Base-by-base conservation (phyloP, 2,113 vertebrate genomes). In the Peromyscus leucopus region DNA sequence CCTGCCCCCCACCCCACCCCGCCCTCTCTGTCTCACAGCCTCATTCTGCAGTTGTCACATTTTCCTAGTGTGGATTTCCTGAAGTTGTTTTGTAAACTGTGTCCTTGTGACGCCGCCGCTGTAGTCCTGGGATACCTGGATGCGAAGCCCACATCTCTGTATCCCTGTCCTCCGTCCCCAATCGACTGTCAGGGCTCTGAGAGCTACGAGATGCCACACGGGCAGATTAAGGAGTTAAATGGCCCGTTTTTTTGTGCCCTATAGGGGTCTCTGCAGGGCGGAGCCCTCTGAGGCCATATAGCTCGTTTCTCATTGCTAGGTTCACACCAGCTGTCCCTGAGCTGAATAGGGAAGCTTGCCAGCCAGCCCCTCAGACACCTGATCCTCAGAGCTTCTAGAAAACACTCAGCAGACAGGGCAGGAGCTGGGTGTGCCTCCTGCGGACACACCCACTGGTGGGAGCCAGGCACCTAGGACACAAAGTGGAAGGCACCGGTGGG, bases 321-420 rank as follows among this genome's bases (percentile, higher is more conserved):
- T 17, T 69, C 36, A 74, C 11, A 46, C 22, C 39, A 28, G 76
- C 93, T 89, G 65, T 55, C 24, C 76, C 59, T 78, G 87, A 72
- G 33, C 71, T 51, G 26, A 31, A 16, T 59, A 11, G n/a, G 31
- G 46, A 79, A 89, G 42, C 71, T 67, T 59, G 71, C 74, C 74
- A 46, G 10, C 36, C 8, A 46, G 10, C 36, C 8, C 22, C 24
- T 72, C 46, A 46, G 71, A 79, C n/a, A 67, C 22, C 76, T 39
- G 75, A 83, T 83, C 89, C 90, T n/a, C 33, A 39, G 31, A 74
- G 90, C 59, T 92, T 76, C 42, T 75, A 83, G 82, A 72, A 46
- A 94, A 86, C 61, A 31, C 59, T 76, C 42, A 61, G 72, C 36
- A 16, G 83, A 57, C 78, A 33, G n/a, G n/a, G 16, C 26, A 55